Percentiles rank a stretch among this genome's conserved stretches.
These are phyloP conservation scores for Leucania comma DNA, from an alignment of 2,888 invertebrate species.

Conservation along the genomic window DNA sequence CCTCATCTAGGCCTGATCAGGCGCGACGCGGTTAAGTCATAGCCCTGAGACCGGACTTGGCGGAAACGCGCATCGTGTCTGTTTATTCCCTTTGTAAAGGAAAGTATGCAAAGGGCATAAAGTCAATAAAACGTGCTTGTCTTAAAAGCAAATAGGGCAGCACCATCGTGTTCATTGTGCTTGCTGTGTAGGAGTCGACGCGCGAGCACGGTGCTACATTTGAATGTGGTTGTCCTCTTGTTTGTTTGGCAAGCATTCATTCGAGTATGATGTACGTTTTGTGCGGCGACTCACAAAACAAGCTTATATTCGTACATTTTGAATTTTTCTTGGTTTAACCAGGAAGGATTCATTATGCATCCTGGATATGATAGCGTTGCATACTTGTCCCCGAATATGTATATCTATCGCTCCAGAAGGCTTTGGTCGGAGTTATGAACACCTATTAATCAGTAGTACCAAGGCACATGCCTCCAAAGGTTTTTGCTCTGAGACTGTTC, in stretches of 20 bases:
- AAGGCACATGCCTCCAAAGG: conserved; percentile 8
- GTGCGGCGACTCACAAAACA: conserved; percentile 13
- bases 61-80: conserved; percentile 9
- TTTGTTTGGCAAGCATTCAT: conserved; percentile 3
- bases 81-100: not conserved
- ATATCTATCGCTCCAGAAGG: not conserved
- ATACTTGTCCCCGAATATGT: conserved; percentile 31
- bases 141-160: conserved; percentile 4
- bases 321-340: not conserved
- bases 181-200: not conserved
- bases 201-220: not conserved
- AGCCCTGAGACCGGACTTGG: too few species aligned
- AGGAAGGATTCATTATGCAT: conserved; percentile 7
- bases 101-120: not conserved
- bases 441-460: conserved; percentile 10
- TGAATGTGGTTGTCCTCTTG: not conserved
- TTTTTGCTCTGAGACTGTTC: not conserved
- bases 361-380: not conserved
- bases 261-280: conserved; percentile 13
- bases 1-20: not conserved
- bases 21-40: not conserved
- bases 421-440: not conserved
- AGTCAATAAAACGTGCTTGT: not conserved
- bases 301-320: conserved; percentile 7
- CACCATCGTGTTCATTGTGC: not conserved